Evolutionary conservation across 2,113 vertebrate genomes (phyloP).

Genomic region (Eublepharis macularius): DNA sequence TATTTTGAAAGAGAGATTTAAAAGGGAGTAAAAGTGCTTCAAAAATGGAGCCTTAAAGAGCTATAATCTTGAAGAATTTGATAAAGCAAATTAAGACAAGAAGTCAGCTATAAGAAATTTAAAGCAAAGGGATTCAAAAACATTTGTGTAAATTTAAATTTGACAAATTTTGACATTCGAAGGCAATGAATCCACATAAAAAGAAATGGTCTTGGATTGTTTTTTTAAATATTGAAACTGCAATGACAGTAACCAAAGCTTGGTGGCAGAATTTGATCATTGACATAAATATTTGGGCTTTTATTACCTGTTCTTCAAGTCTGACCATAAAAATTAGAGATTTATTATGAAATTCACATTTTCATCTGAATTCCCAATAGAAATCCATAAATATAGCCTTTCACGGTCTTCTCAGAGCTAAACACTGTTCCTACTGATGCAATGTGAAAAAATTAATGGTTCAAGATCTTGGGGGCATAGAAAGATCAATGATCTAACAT

Average conservation of each 20-base stretch:
- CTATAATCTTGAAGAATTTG: conserved; percentile 43
- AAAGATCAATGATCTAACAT: neutral
- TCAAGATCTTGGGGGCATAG: neutral
- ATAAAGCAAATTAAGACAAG: neutral
- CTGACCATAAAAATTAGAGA: neutral
- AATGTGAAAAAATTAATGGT: neutral
- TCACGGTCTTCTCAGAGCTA: neutral
- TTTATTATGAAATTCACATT: neutral
- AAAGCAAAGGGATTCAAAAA: conserved; percentile 12
- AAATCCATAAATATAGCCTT: neutral
- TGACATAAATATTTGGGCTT: neutral
- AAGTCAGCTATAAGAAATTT: neutral
- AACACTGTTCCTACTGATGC: neutral
- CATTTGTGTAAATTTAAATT: neutral
- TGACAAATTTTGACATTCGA: neutral
- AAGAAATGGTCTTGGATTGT: too few species aligned
- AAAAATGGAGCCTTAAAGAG: conserved; percentile 58
- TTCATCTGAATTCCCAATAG: neutral
- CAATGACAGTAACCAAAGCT: neutral
- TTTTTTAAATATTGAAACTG: neutral
- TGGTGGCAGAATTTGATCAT: neutral
- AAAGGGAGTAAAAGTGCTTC: conserved; percentile 59
- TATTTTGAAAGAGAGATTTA: conserved; percentile 52
- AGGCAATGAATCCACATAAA: neutral
- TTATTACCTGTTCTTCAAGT: neutral